phyloP scores from a whole-genome alignment of 2,113 vertebrate genomes.

The Halcyon senegalensis region DNA sequence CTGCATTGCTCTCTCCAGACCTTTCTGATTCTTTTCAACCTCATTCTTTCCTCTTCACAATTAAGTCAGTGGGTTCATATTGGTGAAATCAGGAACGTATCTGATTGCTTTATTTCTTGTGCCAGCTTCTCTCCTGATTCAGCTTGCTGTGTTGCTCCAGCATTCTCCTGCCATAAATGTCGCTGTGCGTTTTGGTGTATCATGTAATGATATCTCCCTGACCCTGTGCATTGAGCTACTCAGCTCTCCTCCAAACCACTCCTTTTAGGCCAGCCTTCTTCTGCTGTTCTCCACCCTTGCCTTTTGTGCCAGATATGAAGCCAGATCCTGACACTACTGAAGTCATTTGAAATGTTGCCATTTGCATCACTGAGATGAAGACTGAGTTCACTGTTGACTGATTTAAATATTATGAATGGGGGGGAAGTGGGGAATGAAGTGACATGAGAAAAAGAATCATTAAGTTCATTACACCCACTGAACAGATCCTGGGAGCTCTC shows the following conservation, averaged over 20 bases:
- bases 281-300: not conserved
- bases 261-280: not conserved
- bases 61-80: not conserved
- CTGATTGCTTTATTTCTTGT: not conserved
- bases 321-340: slow-evolving; percentile 8
- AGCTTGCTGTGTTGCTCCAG: not conserved
- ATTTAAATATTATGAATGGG: slow-evolving; percentile 45
- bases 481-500: slow-evolving; percentile 18
- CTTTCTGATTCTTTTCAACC: not conserved
- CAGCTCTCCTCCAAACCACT: slow-evolving; percentile 16
- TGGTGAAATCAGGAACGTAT: not conserved
- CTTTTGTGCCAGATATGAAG: not conserved
- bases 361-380: not conserved
- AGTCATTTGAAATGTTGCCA: slow-evolving; percentile 17
- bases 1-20: not conserved
- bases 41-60: not conserved
- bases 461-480: not conserved
- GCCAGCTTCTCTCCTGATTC: not conserved
- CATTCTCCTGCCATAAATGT: not conserved
- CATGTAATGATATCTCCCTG: not conserved
- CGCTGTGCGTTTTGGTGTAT: not conserved
- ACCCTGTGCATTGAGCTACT: not conserved
- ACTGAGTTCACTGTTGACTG: slow-evolving; percentile 26
- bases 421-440: slow-evolving; percentile 4
- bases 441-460: not conserved